Conservation (phyloP, 1,140 invertebrate genomes). For the Latrodectus geometricus region DNA sequence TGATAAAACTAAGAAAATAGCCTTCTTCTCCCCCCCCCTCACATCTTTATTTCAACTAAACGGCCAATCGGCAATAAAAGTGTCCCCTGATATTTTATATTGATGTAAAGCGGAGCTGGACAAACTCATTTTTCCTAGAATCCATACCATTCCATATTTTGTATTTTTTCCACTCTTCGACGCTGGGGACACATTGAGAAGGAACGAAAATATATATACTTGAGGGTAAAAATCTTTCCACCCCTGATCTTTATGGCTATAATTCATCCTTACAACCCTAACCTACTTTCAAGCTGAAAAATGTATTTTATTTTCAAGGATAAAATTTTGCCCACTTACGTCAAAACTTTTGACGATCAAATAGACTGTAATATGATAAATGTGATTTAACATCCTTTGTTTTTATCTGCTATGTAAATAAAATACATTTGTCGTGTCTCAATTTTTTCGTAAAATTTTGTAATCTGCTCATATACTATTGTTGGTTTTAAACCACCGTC, state of each 20-base stretch:
- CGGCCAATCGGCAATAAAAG: conserved; percentile 41
- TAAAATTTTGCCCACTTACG: neutral
- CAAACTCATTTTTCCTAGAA: conserved; percentile 29
- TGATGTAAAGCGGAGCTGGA: conserved; percentile 47
- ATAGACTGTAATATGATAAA: neutral
- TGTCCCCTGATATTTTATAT: conserved; percentile 50
- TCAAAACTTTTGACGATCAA: neutral
- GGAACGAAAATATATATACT: conserved; percentile 45
- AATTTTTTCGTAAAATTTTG: too few relatives aligned
- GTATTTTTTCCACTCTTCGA: neutral
- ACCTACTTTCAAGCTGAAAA: neutral
- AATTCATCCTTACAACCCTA: conserved; percentile 15
- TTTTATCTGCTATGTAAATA: too few relatives aligned
- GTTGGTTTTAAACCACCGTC: too few relatives aligned
- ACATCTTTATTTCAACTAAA: conserved; percentile 56
- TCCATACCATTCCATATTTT: neutral
- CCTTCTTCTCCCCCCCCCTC: neutral
- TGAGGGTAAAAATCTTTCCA: conserved; percentile 28
- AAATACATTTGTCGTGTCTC: too few relatives aligned
- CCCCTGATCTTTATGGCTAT: conserved; percentile 37
- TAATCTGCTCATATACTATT: too few relatives aligned
- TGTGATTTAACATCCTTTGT: too few relatives aligned
- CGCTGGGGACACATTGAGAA: conserved; percentile 20
- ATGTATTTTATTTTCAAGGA: neutral
- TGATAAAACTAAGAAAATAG: too few relatives aligned